Evolutionary conservation across 2,888 invertebrate genomes (phyloP), one percentile per base, ranked within the genome.

Genomic region (Idaea aversata): DNA sequence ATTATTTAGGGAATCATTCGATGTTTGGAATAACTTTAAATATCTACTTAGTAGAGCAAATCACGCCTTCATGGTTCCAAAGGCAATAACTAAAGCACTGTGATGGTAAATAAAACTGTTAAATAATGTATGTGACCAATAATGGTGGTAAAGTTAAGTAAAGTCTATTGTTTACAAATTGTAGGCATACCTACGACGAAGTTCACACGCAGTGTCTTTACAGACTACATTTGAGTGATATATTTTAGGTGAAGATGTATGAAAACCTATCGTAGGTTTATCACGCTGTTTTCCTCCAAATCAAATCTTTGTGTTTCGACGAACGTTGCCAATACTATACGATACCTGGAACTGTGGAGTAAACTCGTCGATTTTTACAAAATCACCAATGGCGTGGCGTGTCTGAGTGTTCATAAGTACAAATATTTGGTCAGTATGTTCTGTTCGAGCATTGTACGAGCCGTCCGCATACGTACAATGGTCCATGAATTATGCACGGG

Each of bases 401-500:
- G 47, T 47, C 47, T 47, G 7, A 47, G 47, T 47, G 47, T 47
- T 47, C 47, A 47, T 47, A 47, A 47, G 47, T 59, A 59, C 59
- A 59, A 59, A 59, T 59, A 59, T 59, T 59, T 59, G 59, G 59
- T 34, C 59, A 34, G 59, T 34, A 59, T 25, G 59, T 59, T 59
- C 34, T 25, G 66, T 65, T 66, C 61, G 68, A 65, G 64, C 74
- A 73, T 77, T 76, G 74, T 74, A 70, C 68, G 70, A 68, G 73
- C 75, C 74, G 77, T 76, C 76, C 75, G 72, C 74, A 75, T 76
- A 72, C 74, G 72, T 77, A 87, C 87, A 87, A 87, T 85, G 81
- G 82, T 69, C 67, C 78, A 88, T 88, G 88, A 88, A 88, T 88
- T 85, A 88, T 88, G 88, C 88, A 88, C 83, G 76, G 59, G 71